Evolutionary conservation across 2,888 invertebrate genomes (phyloP), one percentile per base, ranked within the genome.

Genomic region (Hyposoter didymator): DNA sequence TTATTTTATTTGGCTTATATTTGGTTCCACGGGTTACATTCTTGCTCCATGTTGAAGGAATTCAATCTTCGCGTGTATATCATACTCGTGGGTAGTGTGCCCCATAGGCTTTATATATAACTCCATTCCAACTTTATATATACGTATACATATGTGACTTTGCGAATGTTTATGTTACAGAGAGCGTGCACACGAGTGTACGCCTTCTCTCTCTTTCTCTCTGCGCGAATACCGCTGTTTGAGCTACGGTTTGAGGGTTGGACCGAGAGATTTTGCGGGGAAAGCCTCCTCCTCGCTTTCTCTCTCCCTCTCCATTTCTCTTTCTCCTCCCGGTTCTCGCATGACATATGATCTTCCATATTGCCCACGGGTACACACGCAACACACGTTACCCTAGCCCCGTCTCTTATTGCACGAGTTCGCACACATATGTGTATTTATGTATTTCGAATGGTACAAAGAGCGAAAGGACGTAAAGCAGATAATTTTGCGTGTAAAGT

Each of bases 321-420:
- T 12, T 55, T 66, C 90, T 90, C 91, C 88, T 90, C 12, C 35
- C 14, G 49, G 35, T 49, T 59, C 78, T 78, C 78, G 90, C 92
- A 93, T 94, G 94, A 94, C 94, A 93, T 93, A 94, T 93, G 94
- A 94, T 94, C 93, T 93, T 90, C 93, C 92, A 94, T 94, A 94
- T 94, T 94, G 93, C 92, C 67, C 89, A 88, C 83, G 90, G 69
- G 90, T 87, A 88, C 88, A 89, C 88, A 90, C 89, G 87, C 86
- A 87, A 83, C 88, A 84, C 85, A 59, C 83, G 82, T 80, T 78
- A 80, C 84, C 85, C 84, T 85, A 64, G 55, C 59, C 74, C 79
- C 64, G 76, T 64, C 84, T 75, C 78, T 52, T 43, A 73, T 52
- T 47, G 73, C 72, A 80, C 64, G 49, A 49, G 52, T 14, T 3